Percentiles rank a stretch among this genome's conserved stretches.
Conservation (phyloP, 2,797 vertebrate species). For the Sebastes goodei region DNA sequence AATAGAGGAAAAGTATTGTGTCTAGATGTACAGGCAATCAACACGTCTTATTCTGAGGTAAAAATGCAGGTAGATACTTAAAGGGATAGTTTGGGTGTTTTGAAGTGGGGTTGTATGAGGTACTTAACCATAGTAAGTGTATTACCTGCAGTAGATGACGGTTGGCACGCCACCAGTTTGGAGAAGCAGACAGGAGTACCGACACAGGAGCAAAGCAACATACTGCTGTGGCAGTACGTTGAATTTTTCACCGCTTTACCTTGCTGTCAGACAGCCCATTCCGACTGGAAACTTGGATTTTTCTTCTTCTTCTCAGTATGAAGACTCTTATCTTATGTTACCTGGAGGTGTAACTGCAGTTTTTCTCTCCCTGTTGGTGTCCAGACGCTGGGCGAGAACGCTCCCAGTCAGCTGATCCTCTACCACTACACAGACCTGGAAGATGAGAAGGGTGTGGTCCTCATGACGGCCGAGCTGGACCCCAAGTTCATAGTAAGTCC, state of each 20-base stretch:
- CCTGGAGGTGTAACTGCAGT: not conserved
- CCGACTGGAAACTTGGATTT: too few relatives aligned
- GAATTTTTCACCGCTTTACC: too few relatives aligned
- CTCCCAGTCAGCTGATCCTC: slow-evolving; percentile 92
- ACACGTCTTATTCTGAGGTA: accelerated
- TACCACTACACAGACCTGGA: slow-evolving; percentile 94
- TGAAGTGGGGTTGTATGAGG: too few relatives aligned
- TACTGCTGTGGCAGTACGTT: too few relatives aligned
- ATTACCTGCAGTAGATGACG: too few relatives aligned
- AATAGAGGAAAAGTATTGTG: not conserved
- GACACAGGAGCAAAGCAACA: too few relatives aligned
- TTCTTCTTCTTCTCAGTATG: too few relatives aligned
- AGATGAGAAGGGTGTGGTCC: slow-evolving; percentile 90
- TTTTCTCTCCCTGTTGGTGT: not conserved
- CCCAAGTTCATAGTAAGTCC: slow-evolving; percentile 89
- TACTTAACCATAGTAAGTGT: too few relatives aligned
- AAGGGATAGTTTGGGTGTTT: not conserved
- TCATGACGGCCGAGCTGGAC: slow-evolving; percentile 96
- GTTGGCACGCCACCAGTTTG: too few relatives aligned
- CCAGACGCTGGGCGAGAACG: slow-evolving; percentile 83
- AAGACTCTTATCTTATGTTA: too few relatives aligned
- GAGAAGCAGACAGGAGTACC: too few relatives aligned
- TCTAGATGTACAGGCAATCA: not conserved
- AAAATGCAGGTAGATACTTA: not conserved
- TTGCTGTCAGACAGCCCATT: too few relatives aligned